phyloP scores from a whole-genome alignment of 2,797 vertebrate species.

The Bryconaethiops microstoma region DNA sequence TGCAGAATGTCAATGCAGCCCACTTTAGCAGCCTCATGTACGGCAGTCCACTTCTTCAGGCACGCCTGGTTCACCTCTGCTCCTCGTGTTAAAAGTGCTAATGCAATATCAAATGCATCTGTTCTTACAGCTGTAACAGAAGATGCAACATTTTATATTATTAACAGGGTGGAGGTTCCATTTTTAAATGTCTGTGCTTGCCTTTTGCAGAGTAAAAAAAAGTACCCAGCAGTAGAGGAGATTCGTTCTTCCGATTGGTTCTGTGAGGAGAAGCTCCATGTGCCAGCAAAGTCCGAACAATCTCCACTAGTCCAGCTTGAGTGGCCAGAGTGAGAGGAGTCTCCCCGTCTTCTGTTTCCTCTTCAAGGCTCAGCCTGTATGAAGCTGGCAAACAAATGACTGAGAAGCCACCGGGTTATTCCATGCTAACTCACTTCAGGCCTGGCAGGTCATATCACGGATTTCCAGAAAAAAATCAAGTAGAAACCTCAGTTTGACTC shows the following conservation, averaged over 20 bases:
- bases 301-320: conserved; percentile 78
- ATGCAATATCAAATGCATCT: conserved; percentile 78
- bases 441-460: background rate
- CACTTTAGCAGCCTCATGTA: conserved; percentile 87
- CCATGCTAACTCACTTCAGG: background rate
- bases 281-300: conserved; percentile 79
- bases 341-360: conserved; percentile 84
- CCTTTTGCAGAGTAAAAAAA: background rate
- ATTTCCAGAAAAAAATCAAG: background rate
- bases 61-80: conserved; percentile 83
- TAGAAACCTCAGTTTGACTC: background rate
- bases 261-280: conserved; percentile 81
- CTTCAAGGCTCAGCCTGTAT: conserved; percentile 80
- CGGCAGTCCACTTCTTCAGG: conserved; percentile 81
- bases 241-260: conserved; percentile 84
- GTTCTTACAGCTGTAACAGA: conserved; percentile 75
- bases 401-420: conserved; percentile 10
- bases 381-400: conserved; percentile 60
- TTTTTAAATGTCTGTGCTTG: background rate
- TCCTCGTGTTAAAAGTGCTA: conserved; percentile 76
- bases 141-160: conserved; percentile 9
- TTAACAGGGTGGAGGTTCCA: background rate
- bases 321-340: conserved; percentile 83
- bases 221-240: conserved; percentile 85
- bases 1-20: conserved; percentile 78